Conservation (phyloP, 2,888 invertebrate genomes). For the Panopea generosa region DNA sequence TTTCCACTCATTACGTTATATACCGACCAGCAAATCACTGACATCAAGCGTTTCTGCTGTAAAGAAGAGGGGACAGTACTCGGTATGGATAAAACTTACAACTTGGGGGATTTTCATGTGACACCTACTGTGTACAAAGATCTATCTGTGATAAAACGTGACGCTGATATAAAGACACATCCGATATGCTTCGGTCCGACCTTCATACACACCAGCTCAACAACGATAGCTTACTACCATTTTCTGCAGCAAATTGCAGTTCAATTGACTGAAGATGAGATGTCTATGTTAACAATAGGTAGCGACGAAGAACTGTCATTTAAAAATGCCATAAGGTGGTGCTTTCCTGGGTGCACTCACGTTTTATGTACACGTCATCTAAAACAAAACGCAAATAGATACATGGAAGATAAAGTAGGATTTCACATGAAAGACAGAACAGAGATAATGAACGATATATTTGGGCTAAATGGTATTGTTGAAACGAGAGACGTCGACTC, state of each 20-base stretch:
- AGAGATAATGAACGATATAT: background rate
- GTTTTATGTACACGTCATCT: conserved; percentile 47
- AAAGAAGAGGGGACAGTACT: conserved; percentile 18
- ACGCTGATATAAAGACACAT: conserved; percentile 8
- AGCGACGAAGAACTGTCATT: conserved; percentile 38
- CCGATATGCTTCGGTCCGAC: conserved; percentile 45
- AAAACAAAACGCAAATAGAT: conserved; percentile 36
- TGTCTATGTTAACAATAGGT: conserved; percentile 12
- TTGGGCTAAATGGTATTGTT: conserved; percentile 1
- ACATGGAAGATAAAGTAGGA: conserved; percentile 22
- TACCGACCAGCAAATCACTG: conserved; percentile 33
- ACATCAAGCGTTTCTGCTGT: conserved; percentile 47
- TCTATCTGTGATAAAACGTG: conserved; percentile 19
- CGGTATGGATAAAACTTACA: conserved; percentile 48
- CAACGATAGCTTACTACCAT: conserved; percentile 22
- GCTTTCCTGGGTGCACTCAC: conserved; percentile 25
- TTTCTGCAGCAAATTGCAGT: conserved; percentile 41
- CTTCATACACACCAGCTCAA: conserved; percentile 34
- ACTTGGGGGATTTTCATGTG: conserved; percentile 40
- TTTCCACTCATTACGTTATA: conserved; percentile 38
- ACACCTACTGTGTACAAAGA: conserved; percentile 45
- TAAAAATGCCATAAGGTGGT: conserved; percentile 22
- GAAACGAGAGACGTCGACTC: conserved; percentile 1
- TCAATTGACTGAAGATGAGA: conserved; percentile 31
- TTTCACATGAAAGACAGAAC: background rate